Conservation (phyloP, 37 sponge, comb jelly and placozoan genomes). For the Spongia lamella region DNA sequence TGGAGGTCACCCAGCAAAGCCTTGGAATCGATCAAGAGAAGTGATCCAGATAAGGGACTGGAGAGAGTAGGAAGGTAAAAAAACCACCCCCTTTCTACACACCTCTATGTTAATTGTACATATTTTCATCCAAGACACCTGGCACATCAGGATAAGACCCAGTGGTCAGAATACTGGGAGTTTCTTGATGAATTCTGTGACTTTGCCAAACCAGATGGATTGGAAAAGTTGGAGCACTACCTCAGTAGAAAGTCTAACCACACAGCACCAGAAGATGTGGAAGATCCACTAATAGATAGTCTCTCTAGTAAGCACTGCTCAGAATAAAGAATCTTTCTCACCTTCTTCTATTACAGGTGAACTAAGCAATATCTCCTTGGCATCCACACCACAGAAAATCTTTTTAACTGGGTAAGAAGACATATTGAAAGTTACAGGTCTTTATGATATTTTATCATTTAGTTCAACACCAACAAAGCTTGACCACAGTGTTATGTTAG, state of each 20-base stretch:
- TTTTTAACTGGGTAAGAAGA: background rate
- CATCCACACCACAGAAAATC: background rate
- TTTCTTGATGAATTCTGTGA: slow-evolving; percentile 72
- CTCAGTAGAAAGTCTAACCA: slow-evolving; percentile 1
- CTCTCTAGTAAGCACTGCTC: too few relatives aligned
- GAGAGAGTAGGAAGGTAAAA: slow-evolving; percentile 86
- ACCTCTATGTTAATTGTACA: too few relatives aligned
- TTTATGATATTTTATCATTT: background rate
- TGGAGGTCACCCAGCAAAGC: slow-evolving; percentile 77
- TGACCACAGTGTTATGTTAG: slow-evolving; percentile 60
- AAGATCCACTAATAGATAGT: background rate
- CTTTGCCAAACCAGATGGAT: slow-evolving; percentile 65
- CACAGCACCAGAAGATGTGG: background rate
- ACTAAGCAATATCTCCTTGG: background rate
- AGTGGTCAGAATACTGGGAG: slow-evolving; percentile 91
- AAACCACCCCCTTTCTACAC: too few relatives aligned
- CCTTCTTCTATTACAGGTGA: too few relatives aligned
- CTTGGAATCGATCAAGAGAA: slow-evolving; percentile 47
- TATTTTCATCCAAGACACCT: slow-evolving; percentile 50
- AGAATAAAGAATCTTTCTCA: too few relatives aligned
- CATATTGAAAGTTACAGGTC: slow-evolving; percentile 3
- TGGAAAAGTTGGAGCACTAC: slow-evolving; percentile 66
- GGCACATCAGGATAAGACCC: slow-evolving; percentile 52
- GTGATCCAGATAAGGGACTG: slow-evolving; percentile 83
- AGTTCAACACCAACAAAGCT: slow-evolving; percentile 57